Percentiles rank a stretch among this genome's conserved stretches.
phyloP scores from a whole-genome alignment of 2,888 invertebrate genomes.

The Diarsia mendica region DNA sequence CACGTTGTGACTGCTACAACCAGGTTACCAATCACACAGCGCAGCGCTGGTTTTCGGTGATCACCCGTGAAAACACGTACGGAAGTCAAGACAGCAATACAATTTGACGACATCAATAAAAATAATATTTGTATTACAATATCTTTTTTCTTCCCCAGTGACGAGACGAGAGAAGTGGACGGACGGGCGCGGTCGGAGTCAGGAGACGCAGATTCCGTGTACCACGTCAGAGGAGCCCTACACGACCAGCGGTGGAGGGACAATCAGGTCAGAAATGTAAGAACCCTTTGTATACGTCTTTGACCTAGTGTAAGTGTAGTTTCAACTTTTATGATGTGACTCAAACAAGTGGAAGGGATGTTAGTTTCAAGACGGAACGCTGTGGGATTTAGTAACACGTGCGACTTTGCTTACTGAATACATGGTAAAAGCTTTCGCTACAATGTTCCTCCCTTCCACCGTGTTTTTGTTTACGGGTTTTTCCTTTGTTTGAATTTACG shows the following conservation, averaged over 20 bases:
- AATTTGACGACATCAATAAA: too few relatives aligned
- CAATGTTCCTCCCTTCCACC: not conserved
- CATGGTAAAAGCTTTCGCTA: not conserved
- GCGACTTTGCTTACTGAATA: not conserved
- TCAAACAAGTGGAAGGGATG: not conserved
- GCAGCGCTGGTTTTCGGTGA: too few relatives aligned
- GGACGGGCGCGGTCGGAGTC: slow-evolving; percentile 95
- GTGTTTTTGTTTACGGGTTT: not conserved
- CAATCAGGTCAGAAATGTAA: slow-evolving; percentile 77
- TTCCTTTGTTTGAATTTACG: not conserved
- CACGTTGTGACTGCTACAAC: too few relatives aligned
- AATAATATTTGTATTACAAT: too few relatives aligned
- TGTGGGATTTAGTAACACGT: not conserved
- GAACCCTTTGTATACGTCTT: slow-evolving; percentile 1
- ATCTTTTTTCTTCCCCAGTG: slow-evolving; percentile 88
- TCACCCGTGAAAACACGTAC: too few relatives aligned
- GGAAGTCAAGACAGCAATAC: too few relatives aligned
- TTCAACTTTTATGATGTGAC: not conserved
- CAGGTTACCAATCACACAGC: too few relatives aligned
- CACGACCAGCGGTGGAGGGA: slow-evolving; percentile 84
- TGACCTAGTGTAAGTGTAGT: not conserved
- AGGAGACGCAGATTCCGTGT: slow-evolving; percentile 94
- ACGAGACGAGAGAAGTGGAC: slow-evolving; percentile 93
- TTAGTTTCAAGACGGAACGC: not conserved
- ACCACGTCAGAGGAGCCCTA: slow-evolving; percentile 89